A percentile compares a stretch with the other conserved stretches of the same genome.
Evolutionary conservation across 2,113 vertebrate species (phyloP).

Genomic region (Ochotona curzoniae): DNA sequence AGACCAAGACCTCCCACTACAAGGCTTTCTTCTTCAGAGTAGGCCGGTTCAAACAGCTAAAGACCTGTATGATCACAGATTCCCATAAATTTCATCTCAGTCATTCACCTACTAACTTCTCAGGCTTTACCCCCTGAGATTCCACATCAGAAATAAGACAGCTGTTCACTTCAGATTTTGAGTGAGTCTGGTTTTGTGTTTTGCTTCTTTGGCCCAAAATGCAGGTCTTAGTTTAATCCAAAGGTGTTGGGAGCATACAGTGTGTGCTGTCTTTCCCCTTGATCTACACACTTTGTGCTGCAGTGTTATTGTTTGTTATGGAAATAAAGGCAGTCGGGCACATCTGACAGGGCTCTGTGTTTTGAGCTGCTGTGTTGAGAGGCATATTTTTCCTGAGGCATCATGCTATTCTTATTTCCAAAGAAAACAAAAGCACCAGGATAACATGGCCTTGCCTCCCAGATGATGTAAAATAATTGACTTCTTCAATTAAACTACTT

Average conservation of each 20-base stretch:
- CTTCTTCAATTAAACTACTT: slow-evolving; percentile 52
- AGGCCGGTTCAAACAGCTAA: neutral
- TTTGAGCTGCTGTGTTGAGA: slow-evolving; percentile 21
- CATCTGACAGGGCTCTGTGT: slow-evolving; percentile 9
- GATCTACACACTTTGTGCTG: neutral
- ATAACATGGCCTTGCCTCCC: neutral
- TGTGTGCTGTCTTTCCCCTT: neutral
- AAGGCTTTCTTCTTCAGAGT: neutral
- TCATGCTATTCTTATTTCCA: neutral
- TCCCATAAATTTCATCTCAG: neutral
- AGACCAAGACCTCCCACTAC: neutral
- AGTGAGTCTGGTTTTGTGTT: neutral
- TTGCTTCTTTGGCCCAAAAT: neutral
- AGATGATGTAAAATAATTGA: slow-evolving; percentile 56
- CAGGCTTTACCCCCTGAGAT: neutral
- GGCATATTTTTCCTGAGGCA: neutral
- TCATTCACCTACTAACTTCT: neutral
- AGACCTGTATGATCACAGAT: neutral
- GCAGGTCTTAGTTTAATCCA: slow-evolving; percentile 5
- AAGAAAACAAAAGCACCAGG: slow-evolving; percentile 48
- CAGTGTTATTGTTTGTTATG: neutral
- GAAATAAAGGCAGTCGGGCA: neutral
- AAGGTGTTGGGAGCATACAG: neutral
- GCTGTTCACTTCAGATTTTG: neutral
- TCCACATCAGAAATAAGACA: neutral